A percentile compares a stretch with the other conserved stretches of the same genome.
These are phyloP conservation scores for Drosophila sulfurigaster DNA, from an alignment of 1,140 invertebrate genomes.

Conservation along the genomic window DNA sequence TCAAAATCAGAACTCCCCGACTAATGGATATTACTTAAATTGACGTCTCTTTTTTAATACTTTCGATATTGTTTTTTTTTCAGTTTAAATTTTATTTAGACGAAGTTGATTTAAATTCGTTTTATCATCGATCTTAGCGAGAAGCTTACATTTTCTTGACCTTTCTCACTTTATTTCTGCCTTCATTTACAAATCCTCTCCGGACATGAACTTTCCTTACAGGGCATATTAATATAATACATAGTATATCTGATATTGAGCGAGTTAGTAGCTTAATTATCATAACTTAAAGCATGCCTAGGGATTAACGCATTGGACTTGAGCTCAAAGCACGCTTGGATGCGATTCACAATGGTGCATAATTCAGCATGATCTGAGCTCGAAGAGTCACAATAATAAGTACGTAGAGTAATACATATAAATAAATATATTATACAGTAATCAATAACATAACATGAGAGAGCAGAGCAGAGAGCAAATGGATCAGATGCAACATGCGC, in stretches of 20 bases:
- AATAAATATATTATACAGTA: neutral
- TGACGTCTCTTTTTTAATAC: too few species aligned
- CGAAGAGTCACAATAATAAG: conserved; percentile 2
- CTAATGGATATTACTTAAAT: too few species aligned
- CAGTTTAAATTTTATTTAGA: too few species aligned
- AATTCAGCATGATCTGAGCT: conserved; percentile 15
- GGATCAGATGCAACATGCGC: conserved; percentile 16
- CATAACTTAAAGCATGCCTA: conserved; percentile 56
- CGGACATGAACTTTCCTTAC: too few species aligned
- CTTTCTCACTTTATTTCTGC: too few species aligned
- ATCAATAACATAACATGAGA: conserved; percentile 25
- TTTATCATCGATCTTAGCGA: too few species aligned
- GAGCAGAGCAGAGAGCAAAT: conserved; percentile 7
- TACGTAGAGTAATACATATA: conserved; percentile 11
- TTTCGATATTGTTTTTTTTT: too few species aligned
- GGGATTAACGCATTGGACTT: conserved; percentile 15
- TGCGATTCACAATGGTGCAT: neutral
- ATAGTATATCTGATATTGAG: conserved; percentile 20
- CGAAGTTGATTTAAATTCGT: too few species aligned
- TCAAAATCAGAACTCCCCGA: too few species aligned
- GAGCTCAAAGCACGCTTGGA: conserved; percentile 23
- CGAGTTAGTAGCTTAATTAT: conserved; percentile 43
- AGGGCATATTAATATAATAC: neutral
- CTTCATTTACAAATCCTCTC: too few species aligned
- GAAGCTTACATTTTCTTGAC: too few species aligned